These are phyloP conservation scores for Pangasianodon gigas DNA, from an alignment of 2,113 vertebrate species.

Conservation along the genomic window DNA sequence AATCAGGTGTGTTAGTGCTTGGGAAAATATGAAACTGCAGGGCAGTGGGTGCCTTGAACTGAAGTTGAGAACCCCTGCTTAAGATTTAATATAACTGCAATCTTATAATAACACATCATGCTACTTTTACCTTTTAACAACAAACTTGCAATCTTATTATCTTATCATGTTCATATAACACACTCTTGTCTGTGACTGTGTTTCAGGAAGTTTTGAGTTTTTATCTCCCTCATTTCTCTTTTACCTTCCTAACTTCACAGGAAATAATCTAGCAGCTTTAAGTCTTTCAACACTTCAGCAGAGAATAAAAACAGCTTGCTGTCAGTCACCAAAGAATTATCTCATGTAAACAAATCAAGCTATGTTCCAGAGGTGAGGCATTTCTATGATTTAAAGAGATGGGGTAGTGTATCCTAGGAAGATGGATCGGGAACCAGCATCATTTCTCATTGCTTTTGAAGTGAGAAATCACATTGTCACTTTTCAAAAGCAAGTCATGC, in stretches of 20 bases:
- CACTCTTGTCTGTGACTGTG: neutral
- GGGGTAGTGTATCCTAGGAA: neutral
- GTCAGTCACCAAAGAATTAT: constrained; percentile 32
- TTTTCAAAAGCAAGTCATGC: neutral
- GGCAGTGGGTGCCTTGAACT: neutral
- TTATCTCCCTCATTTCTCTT: neutral
- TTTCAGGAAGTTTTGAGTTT: neutral
- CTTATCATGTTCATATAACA: neutral
- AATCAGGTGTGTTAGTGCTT: constrained; percentile 12
- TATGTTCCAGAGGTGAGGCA: constrained; percentile 33
- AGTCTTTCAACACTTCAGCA: constrained; percentile 43
- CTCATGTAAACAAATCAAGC: constrained; percentile 46
- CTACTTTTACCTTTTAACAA: constrained; percentile 9
- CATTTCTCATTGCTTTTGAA: constrained; percentile 17
- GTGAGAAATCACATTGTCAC: neutral
- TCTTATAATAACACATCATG: neutral
- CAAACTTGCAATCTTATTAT: constrained; percentile 2
- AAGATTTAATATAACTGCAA: constrained; percentile 16
- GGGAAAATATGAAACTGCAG: neutral
- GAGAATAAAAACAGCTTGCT: constrained; percentile 56
- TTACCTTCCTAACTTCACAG: neutral
- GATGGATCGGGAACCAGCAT: neutral
- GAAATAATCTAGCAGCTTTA: constrained; percentile 52
- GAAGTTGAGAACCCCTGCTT: constrained; percentile 4
- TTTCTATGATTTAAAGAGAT: constrained; percentile 37